Base-by-base conservation (phyloP, 2,888 invertebrate genomes). In the Ephialtes manifestator region DNA sequence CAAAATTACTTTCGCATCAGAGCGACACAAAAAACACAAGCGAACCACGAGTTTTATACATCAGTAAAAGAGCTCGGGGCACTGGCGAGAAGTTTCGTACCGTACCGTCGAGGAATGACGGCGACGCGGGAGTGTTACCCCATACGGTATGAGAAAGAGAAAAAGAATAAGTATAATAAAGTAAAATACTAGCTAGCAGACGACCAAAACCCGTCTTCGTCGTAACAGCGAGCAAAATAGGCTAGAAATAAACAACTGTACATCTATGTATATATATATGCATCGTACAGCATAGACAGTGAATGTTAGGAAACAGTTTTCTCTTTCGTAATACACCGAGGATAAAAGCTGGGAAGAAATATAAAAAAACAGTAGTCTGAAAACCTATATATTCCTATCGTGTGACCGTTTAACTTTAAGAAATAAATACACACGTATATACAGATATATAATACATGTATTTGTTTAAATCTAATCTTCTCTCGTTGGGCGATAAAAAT, bases 121-220 rank as follows among this genome's bases (percentile, higher is more conserved):
- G 92, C 92, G 87, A 92, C 93, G 90, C 92, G 91, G 92, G 92
- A 93, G 90, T 92, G 91, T 91, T 93, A 93, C 90, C 92, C 93
- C 90, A 92, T 92, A 93, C 93, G 93, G 93, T 93, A 93, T 90
- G 92, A 90, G 87, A 85, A 87, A 84, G 75, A 55, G 43, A 39
- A 39, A 63, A 18, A 18, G 18, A 35, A 39, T 35, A 18, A 18
- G 18, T 18, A 39, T 35, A 39, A 35, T 11, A 11, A 15, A 2
- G 20, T 0, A 39, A 43, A 65, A 20, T 28, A n/a, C 15, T n/a
- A 60, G 58, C 13, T 28, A 60, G 13, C 55, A 55, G 28, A 55
- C 55, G 24, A 13, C 7, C 11, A 10, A 55, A n/a, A 60, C 15
- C 31, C 31, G 31, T 28, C 15, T 60, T 60, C 5, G 15, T 28